These are phyloP conservation scores for Bos javanicus DNA, from an alignment of 2,113 vertebrate species.

Conservation along the genomic window DNA sequence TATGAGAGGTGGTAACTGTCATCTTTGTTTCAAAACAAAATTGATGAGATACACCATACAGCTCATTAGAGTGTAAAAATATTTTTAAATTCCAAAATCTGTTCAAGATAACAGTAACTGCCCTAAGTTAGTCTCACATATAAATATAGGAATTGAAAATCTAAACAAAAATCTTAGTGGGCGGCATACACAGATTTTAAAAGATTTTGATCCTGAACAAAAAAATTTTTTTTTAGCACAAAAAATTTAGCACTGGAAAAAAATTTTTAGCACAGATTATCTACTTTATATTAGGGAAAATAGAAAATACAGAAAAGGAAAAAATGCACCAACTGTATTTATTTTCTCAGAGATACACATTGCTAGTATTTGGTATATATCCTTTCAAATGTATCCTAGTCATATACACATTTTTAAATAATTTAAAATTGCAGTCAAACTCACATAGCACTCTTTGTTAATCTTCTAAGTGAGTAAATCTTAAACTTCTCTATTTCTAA, in stretches of 20 bases:
- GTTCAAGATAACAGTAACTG: not conserved
- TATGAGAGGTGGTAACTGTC: not conserved
- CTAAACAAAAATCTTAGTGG: not conserved
- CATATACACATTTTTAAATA: not conserved
- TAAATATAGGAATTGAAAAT: not conserved
- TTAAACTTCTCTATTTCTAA: not conserved
- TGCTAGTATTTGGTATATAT: not conserved
- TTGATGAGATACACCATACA: not conserved
- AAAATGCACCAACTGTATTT: not conserved
- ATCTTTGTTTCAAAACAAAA: slow-evolving; percentile 8
- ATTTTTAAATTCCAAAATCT: not conserved
- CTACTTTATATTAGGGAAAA: not conserved
- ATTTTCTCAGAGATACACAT: not conserved
- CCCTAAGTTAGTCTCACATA: not conserved
- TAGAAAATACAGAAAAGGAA: not conserved
- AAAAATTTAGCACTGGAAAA: not conserved
- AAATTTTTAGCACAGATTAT: not conserved
- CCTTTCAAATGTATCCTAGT: not conserved
- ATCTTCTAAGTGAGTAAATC: not conserved
- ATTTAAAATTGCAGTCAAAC: not conserved
- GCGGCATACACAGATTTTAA: not conserved
- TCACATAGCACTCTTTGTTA: not conserved
- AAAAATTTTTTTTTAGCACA: not conserved
- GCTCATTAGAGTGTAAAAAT: not conserved
- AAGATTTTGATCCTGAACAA: not conserved